These are phyloP conservation scores for Diarsia dahlii DNA, from an alignment of 2,888 invertebrate species.

Conservation along the genomic window DNA sequence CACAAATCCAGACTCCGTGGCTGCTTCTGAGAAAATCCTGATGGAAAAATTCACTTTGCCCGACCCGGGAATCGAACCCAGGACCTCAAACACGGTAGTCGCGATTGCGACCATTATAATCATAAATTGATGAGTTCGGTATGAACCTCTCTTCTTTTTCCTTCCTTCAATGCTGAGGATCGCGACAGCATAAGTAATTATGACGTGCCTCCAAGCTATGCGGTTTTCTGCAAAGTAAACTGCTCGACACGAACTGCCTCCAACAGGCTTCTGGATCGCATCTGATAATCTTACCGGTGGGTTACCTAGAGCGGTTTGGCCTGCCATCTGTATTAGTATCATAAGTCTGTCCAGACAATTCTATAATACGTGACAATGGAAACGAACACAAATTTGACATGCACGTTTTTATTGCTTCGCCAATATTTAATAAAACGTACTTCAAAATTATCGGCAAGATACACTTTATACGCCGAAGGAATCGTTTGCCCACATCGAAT, in stretches of 20 bases:
- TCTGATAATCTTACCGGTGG: background rate
- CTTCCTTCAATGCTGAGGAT: background rate
- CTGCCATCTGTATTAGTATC: background rate
- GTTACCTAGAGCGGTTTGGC: background rate
- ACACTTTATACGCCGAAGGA: constrained; percentile 15
- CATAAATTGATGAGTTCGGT: background rate
- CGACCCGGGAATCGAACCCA: no score
- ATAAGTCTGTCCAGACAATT: background rate
- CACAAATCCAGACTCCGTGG: no score
- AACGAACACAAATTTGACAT: constrained; percentile 37
- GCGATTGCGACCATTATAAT: no score
- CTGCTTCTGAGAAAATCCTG: no score
- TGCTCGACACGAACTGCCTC: background rate
- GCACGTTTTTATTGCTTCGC: constrained; percentile 34
- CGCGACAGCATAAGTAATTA: no score
- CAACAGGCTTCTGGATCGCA: background rate
- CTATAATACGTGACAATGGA: constrained; percentile 30
- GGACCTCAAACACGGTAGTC: no score
- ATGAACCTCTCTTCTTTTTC: background rate
- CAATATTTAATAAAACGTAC: constrained; percentile 32
- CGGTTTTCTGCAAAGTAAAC: background rate
- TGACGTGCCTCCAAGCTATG: background rate
- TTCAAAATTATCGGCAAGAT: constrained; percentile 17
- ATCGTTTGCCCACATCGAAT: constrained; percentile 17
- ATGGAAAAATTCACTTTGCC: no score